phyloP scores from a whole-genome alignment of 1,140 invertebrate species.

The Venustaconcha ellipsiformis region DNA sequence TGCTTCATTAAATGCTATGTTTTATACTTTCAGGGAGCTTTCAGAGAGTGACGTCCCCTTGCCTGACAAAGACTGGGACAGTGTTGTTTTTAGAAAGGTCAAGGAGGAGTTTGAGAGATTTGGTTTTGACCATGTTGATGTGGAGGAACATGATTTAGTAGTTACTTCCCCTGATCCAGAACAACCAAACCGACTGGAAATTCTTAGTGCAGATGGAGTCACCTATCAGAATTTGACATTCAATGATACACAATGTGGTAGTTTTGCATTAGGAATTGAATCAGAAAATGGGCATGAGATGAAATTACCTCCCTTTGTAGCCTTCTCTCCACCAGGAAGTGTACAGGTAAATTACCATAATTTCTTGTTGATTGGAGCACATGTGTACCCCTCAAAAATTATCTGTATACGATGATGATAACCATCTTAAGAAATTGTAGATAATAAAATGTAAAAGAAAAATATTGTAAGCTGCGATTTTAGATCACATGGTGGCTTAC shows the following conservation, averaged over 20 bases:
- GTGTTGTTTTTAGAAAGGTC: background rate
- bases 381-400: too few species aligned
- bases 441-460: too few species aligned
- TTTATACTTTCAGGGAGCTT: too few species aligned
- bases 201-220: conserved; percentile 10
- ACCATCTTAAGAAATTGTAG: too few species aligned
- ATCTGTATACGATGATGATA: too few species aligned
- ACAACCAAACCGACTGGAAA: conserved; percentile 17
- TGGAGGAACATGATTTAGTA: conserved; percentile 17
- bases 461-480: too few species aligned
- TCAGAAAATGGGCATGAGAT: background rate
- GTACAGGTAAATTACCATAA: conserved; percentile 7
- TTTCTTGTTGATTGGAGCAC: too few species aligned
- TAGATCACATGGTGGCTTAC: too few species aligned
- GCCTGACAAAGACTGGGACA: background rate
- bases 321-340: conserved; percentile 3
- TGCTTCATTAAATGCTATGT: too few species aligned
- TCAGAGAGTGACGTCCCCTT: too few species aligned
- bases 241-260: background rate
- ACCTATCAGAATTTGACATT: conserved; percentile 4
- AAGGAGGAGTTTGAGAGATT: conserved; percentile 7
- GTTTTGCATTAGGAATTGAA: background rate
- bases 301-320: background rate
- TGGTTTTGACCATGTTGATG: conserved; percentile 16
- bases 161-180: conserved; percentile 25